Evolutionary conservation across 2,113 vertebrate genomes (phyloP), one percentile per base, ranked within the genome.

Genomic region (Peromyscus maniculatus): DNA sequence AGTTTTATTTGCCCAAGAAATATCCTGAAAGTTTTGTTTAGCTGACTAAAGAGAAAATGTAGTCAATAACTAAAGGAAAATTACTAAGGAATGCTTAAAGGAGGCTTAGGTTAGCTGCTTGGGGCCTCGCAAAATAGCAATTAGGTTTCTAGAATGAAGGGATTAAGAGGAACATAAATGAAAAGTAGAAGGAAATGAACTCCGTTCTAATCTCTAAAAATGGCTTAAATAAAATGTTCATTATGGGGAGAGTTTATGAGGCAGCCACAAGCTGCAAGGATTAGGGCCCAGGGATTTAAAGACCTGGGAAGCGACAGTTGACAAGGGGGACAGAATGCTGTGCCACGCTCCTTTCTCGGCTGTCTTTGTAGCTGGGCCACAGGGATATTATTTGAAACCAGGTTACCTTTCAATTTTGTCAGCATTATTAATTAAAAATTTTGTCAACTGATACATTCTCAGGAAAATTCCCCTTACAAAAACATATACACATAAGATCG

Each of bases 161-260:
- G 97, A 98, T 97, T 98, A 97, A 95, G 96, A 93, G 91, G 84
- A 97, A 96, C 75, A 31, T 89, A 95, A 97, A 97, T 93, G 97
- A 94, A 94, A 97, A 98, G 96, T 22, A 83, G 77, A 86, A 97
- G 96, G 97, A 98, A 97, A 96, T 95, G 96, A 97, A 94, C 92
- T 97, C 71, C 0, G 0, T 96, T 92, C 95, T 97, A 97, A 98
- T 97, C 97, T 97, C 97, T 95, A 92, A 87, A 93, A 97, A 91
- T 94, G 97, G 95, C 93, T 97, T 97, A 97, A 97, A 89, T 95
- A 93, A 97, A 98, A 96, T 80, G 77, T 87, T 96, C 91, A 87
- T 96, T 96, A 93, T 36, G 33, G 91, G 86, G 24, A 15, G 91
- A 69, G 92, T 92, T 92, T 91, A 55, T 39, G 95, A 91, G 77